These are phyloP conservation scores for Andrena dorsata DNA, from an alignment of 2,888 invertebrate species.

Conservation along the genomic window DNA sequence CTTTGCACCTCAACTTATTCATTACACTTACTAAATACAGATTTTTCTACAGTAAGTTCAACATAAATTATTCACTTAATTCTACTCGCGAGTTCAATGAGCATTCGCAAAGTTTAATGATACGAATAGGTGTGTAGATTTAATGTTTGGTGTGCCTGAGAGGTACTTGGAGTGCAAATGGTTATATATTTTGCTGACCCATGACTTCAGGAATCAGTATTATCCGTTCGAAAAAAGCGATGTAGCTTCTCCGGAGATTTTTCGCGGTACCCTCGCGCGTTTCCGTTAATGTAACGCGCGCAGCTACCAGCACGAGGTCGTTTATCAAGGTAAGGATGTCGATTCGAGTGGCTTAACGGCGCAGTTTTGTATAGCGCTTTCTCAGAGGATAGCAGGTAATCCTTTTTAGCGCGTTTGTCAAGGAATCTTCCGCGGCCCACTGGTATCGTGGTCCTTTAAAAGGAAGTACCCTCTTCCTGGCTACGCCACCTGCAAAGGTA, in stretches of 20 bases:
- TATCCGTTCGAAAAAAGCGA: not conserved
- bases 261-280: not conserved
- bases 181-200: too few species aligned
- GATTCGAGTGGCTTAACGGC: slow-evolving; percentile 64
- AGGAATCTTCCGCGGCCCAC: slow-evolving; percentile 45
- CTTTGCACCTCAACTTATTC: too few species aligned
- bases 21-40: too few species aligned
- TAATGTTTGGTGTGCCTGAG: too few species aligned
- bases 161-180: too few species aligned
- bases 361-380: slow-evolving; percentile 61
- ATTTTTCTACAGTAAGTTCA: too few species aligned
- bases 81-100: too few species aligned
- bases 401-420: slow-evolving; percentile 70
- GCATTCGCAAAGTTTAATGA: too few species aligned
- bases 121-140: too few species aligned
- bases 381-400: slow-evolving; percentile 56
- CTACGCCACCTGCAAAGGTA: slow-evolving; percentile 68
- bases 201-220: not conserved
- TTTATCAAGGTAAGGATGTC: slow-evolving; percentile 63
- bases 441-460: slow-evolving; percentile 62
- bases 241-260: not conserved
- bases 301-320: slow-evolving; percentile 31
- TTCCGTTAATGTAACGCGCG: slow-evolving; percentile 19
- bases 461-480: slow-evolving; percentile 48
- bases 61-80: too few species aligned